These are phyloP conservation scores for Gryllus longicercus DNA, from an alignment of 2,888 invertebrate species.

Conservation along the genomic window DNA sequence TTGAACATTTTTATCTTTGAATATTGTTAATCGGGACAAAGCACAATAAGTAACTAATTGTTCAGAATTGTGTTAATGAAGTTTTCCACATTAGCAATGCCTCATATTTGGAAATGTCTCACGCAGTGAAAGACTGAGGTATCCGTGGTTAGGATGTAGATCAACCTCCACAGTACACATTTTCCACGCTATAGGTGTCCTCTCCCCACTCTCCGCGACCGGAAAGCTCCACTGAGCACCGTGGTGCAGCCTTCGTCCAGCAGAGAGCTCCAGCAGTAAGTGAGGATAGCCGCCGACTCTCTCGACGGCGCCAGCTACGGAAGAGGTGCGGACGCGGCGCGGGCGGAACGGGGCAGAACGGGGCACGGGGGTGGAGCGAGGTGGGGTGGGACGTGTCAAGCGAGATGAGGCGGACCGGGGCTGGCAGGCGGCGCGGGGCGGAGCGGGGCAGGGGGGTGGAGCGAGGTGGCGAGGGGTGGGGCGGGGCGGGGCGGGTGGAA, in stretches of 20 bases:
- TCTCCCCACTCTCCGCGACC: background rate
- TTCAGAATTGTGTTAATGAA: background rate
- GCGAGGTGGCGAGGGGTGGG: too few species aligned
- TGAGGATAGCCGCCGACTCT: background rate
- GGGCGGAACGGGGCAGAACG: background rate
- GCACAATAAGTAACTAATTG: too few species aligned
- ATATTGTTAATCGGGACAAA: too few species aligned
- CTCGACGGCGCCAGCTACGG: background rate
- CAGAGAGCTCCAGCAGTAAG: background rate
- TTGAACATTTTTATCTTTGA: too few species aligned
- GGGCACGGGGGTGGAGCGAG: background rate
- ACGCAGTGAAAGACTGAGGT: background rate
- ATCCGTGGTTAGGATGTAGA: too few species aligned
- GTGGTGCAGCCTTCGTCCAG: background rate
- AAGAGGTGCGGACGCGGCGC: background rate
- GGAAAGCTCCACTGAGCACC: background rate
- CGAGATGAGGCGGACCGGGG: too few species aligned
- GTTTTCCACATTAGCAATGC: background rate
- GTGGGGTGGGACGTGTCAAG: too few species aligned
- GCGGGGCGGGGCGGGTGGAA: too few species aligned
- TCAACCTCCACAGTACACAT: background rate
- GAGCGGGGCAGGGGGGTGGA: background rate
- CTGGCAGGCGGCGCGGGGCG: background rate
- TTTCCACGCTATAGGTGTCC: background rate
- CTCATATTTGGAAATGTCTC: background rate